Base-by-base conservation (phyloP, 1,140 invertebrate species). In the Brachionus rubens region DNA sequence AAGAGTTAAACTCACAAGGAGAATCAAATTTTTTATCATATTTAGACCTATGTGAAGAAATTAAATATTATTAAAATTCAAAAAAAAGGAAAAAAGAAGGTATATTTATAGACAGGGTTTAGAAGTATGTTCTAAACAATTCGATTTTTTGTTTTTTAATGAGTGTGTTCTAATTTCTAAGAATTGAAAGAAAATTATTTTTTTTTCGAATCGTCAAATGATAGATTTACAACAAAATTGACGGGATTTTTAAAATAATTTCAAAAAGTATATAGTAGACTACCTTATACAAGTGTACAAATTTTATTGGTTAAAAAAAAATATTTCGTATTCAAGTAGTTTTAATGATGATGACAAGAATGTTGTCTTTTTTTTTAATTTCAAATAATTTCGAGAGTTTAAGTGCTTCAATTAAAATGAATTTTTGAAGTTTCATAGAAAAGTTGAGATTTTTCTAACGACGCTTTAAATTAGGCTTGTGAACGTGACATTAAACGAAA, bases 221-320 rank as follows among this genome's bases (percentile, higher is more conserved):
- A 24, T 65, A 43, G 40, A 24, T 9, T 41, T 65, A 65, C 59
- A 65, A 43, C 59, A 65, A 65, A 65, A 54, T 54, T 54, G 52
- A 54, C 26, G 52, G n/a, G n/a, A n/a, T n/a, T n/a, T n/a, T n/a
- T n/a, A n/a, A n/a, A n/a, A n/a, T n/a, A n/a, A n/a, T n/a, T n/a
- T n/a, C n/a, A n/a, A n/a, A n/a, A n/a, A n/a, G n/a, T n/a, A n/a
- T n/a, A n/a, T n/a, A n/a, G n/a, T n/a, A n/a, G n/a, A 59, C 33
- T 36, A 16, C 24, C 19, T n/a, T 43, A 41, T 65, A 41, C 59
- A 65, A 65, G 59, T 65, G 59, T 65, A 43, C 12, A 41, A 65
- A 43, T 65, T 24, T 65, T 36, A 65, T 65, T 65, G 59, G 59
- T 12, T 59, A 3, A 21, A 19, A 33, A 12, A 0, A 9, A 41